Evolutionary conservation across 2,113 vertebrate species (phyloP).

Genomic region (Ia io): DNA sequence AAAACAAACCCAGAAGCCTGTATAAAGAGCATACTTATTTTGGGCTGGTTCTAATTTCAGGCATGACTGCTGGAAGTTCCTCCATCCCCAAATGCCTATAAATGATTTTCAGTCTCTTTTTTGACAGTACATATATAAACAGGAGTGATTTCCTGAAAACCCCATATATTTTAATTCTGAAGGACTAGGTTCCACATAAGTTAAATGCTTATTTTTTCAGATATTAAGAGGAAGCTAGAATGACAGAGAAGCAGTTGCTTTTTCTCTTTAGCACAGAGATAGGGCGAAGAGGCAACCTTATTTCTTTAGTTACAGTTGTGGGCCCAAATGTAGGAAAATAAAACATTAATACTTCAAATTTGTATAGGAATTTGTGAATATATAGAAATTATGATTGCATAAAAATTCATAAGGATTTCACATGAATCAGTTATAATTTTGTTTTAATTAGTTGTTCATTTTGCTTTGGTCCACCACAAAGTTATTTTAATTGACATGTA

Average conservation of each 20-base stretch:
- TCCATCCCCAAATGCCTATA: not conserved
- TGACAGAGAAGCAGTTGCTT: not conserved
- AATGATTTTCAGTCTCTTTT: not conserved
- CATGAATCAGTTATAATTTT: not conserved
- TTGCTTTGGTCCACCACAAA: not conserved
- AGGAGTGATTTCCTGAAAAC: not conserved
- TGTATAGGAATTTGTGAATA: not conserved
- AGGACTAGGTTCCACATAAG: not conserved
- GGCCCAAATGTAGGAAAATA: not conserved
- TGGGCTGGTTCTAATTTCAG: not conserved
- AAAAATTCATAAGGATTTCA: not conserved
- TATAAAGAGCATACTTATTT: not conserved
- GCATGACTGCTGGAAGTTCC: not conserved
- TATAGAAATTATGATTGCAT: not conserved
- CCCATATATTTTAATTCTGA: not conserved
- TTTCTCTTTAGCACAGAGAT: not conserved
- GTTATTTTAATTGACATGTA: not conserved
- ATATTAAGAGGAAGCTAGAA: not conserved
- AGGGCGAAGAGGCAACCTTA: not conserved
- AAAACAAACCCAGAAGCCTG: not conserved
- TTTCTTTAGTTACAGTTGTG: not conserved
- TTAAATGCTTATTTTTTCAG: not conserved
- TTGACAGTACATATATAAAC: not conserved
- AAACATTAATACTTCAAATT: not conserved
- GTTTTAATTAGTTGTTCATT: not conserved